These are phyloP conservation scores for Drosophila sturtevanti DNA, from an alignment of 1,140 invertebrate species.

Conservation along the genomic window DNA sequence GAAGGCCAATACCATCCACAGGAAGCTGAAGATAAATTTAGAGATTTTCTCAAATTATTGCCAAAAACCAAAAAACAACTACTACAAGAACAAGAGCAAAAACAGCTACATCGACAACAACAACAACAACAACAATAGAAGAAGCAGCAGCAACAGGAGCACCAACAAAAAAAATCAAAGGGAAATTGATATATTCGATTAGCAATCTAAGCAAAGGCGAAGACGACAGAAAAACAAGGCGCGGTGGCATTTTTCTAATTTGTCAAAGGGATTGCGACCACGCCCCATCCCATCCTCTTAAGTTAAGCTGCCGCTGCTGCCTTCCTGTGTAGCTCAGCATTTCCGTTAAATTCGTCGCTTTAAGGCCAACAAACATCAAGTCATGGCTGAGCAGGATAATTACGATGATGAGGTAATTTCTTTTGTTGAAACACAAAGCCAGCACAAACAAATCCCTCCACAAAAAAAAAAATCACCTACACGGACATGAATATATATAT, in stretches of 20 bases:
- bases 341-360: slow-evolving; percentile 49
- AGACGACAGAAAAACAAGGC: slow-evolving; percentile 33
- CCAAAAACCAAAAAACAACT: slow-evolving; percentile 6
- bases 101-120: neutral
- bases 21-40: slow-evolving; percentile 50
- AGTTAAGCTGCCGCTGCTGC: neutral
- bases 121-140: too few species aligned
- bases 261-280: slow-evolving; percentile 42
- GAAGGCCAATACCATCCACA: slow-evolving; percentile 44
- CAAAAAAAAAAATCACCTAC: slow-evolving; percentile 21
- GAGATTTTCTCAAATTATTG: slow-evolving; percentile 61
- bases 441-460: neutral
- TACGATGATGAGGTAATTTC: slow-evolving; percentile 82
- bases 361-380: slow-evolving; percentile 61
- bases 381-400: slow-evolving; percentile 81
- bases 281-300: neutral
- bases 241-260: slow-evolving; percentile 50
- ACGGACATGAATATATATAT: slow-evolving; percentile 40
- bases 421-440: slow-evolving; percentile 45
- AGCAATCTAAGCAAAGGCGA: slow-evolving; percentile 41
- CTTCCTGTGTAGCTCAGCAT: slow-evolving; percentile 10
- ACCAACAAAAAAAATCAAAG: neutral
- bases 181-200: slow-evolving; percentile 76
- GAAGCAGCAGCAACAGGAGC: too few species aligned
- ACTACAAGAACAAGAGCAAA: too few species aligned